Conservation (phyloP, 64 coral and sea anemone species). For the Montipora sp. region DNA sequence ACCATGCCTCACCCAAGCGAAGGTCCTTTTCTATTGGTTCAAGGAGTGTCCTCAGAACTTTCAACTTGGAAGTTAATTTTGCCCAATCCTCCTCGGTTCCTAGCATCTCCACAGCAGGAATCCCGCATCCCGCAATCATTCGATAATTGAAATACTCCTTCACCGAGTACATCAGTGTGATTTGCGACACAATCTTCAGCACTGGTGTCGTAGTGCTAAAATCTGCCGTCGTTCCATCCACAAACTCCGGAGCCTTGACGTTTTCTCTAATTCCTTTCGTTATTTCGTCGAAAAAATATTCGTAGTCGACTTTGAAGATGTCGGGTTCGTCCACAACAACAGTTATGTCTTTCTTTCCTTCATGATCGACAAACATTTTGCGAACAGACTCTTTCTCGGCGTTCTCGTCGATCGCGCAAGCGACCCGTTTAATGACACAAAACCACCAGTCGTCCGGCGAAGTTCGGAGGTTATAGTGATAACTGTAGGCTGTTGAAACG, state of each 20-base stretch:
- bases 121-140: constrained; percentile 41
- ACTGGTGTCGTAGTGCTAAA: background rate
- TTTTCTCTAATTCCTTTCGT: constrained; percentile 44
- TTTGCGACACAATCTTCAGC: constrained; percentile 78
- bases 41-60: constrained; percentile 35
- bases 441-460: constrained; percentile 94
- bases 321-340: constrained; percentile 12
- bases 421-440: constrained; percentile 60
- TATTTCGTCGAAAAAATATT: constrained; percentile 75
- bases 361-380: constrained; percentile 70
- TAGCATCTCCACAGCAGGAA: constrained; percentile 69
- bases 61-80: constrained; percentile 51
- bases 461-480: constrained; percentile 77
- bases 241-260: constrained; percentile 77
- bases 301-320: constrained; percentile 45
- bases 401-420: constrained; percentile 65
- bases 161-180: constrained; percentile 77
- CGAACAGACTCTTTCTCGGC: constrained; percentile 6
- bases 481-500: constrained; percentile 66
- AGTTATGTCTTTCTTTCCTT: constrained; percentile 68
- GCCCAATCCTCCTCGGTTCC: constrained; percentile 69
- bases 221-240: constrained; percentile 74
- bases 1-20: constrained; percentile 8
- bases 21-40: constrained; percentile 58
- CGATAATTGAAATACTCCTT: constrained; percentile 42